Evolutionary conservation across 1,140 invertebrate species (phyloP).

Genomic region (Drosophila lacteicornis): DNA sequence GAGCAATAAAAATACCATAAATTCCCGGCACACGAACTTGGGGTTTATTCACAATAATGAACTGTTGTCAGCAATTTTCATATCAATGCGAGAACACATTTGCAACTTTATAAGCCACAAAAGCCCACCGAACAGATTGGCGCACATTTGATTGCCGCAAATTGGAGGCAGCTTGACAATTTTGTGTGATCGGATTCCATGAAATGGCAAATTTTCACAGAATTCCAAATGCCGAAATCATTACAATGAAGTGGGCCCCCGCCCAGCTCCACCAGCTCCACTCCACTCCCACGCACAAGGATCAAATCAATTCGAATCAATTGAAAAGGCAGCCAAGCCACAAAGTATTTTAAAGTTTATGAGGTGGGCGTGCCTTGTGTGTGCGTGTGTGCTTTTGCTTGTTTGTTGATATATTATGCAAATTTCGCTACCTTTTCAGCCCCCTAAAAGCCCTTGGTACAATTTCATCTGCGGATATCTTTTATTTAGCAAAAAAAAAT

Average conservation of each 20-base stretch:
- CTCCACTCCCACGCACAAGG: slow-evolving; percentile 25
- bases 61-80: slow-evolving; percentile 50
- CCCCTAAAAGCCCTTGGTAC: slow-evolving; percentile 5
- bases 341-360: slow-evolving; percentile 63
- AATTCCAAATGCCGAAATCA: slow-evolving; percentile 64
- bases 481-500: slow-evolving; percentile 54
- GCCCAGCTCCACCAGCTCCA: slow-evolving; percentile 7
- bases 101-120: slow-evolving; percentile 35
- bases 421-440: slow-evolving; percentile 54
- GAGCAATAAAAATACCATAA: slow-evolving; percentile 32
- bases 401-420: slow-evolving; percentile 71
- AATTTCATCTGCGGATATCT: slow-evolving; percentile 48
- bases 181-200: slow-evolving; percentile 59
- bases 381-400: slow-evolving; percentile 45
- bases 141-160: slow-evolving; percentile 61
- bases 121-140: slow-evolving; percentile 21
- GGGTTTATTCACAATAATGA: not conserved
- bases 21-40: slow-evolving; percentile 2
- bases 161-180: slow-evolving; percentile 66
- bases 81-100: slow-evolving; percentile 38
- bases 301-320: slow-evolving; percentile 75
- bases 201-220: slow-evolving; percentile 58
- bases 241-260: slow-evolving; percentile 51
- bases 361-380: slow-evolving; percentile 45
- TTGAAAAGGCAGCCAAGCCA: slow-evolving; percentile 67